Percentiles rank a stretch among this genome's conserved stretches.
Conservation (phyloP, 1,140 invertebrate genomes). For the Stegodyphus dumicola region DNA sequence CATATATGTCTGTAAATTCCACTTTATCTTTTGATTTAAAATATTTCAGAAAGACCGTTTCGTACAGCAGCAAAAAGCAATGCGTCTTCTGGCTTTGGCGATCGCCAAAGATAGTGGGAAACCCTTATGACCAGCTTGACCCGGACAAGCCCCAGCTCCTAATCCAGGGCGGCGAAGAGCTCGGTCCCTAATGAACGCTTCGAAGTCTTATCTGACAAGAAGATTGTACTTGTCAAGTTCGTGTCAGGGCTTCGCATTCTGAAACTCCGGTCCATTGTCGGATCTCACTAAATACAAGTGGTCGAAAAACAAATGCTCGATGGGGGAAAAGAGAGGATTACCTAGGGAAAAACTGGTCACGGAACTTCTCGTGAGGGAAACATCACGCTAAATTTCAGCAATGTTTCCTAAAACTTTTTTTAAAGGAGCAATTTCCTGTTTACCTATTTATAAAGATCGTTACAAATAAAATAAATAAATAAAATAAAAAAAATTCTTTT, state of each 20-base stretch:
- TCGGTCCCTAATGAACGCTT: conserved; percentile 48
- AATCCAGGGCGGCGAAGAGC: conserved; percentile 56
- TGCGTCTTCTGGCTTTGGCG: conserved; percentile 7
- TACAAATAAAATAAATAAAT: no score
- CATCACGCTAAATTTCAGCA: no score
- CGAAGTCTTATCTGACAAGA: conserved; percentile 52
- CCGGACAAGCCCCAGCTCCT: conserved; percentile 31
- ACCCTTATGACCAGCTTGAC: conserved; percentile 41
- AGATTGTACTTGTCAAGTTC: conserved; percentile 57
- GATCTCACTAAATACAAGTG: background rate
- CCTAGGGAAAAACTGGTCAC: no score
- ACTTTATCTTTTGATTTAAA: no score
- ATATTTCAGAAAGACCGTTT: no score
- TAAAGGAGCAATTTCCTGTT: background rate
- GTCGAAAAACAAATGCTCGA: background rate
- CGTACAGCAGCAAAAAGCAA: no score
- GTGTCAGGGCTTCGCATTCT: conserved; percentile 10
- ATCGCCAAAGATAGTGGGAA: conserved; percentile 31
- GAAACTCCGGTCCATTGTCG: background rate
- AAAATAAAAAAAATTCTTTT: no score
- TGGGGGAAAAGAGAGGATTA: conserved; percentile 24
- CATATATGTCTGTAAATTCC: no score
- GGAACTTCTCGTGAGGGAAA: no score
- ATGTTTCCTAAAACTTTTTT: no score
- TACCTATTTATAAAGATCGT: no score